Percentiles rank a stretch among this genome's conserved stretches.
These are phyloP conservation scores for Apamea crenata DNA, from an alignment of 2,888 invertebrate species.

Conservation along the genomic window DNA sequence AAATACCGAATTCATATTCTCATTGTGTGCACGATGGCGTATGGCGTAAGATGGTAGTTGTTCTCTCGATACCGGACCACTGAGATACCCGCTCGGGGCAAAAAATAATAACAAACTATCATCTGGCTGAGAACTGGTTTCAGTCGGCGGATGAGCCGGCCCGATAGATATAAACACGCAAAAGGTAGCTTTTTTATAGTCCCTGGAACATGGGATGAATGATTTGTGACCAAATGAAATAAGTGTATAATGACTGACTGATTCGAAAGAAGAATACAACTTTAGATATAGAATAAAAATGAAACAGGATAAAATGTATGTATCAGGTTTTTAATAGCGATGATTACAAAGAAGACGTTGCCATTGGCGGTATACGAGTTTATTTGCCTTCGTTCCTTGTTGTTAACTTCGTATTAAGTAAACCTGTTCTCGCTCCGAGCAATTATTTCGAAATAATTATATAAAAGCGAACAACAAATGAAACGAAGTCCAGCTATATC, in stretches of 20 bases:
- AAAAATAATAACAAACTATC: conserved; percentile 88
- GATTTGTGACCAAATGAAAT: conserved; percentile 59
- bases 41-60: conserved; percentile 72
- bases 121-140: conserved; percentile 86
- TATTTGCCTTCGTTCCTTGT: conserved; percentile 52
- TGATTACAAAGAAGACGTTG: conserved; percentile 58
- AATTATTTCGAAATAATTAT: conserved; percentile 53
- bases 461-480: conserved; percentile 51
- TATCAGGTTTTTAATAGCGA: conserved; percentile 56
- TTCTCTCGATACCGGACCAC: conserved; percentile 68
- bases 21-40: conserved; percentile 62
- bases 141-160: conserved; percentile 78
- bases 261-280: conserved; percentile 44
- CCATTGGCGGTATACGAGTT: conserved; percentile 47
- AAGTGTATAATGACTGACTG: conserved; percentile 52
- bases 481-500: conserved; percentile 64
- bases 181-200: conserved; percentile 78
- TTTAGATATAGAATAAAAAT: conserved; percentile 46
- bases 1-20: conserved; percentile 49
- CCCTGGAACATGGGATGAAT: conserved; percentile 58
- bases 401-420: conserved; percentile 46
- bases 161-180: conserved; percentile 79
- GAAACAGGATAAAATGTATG: conserved; percentile 42
- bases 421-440: conserved; percentile 54
- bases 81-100: conserved; percentile 73